phyloP scores from a whole-genome alignment of 1,140 invertebrate species.

The Lasioglossum baleicum region DNA sequence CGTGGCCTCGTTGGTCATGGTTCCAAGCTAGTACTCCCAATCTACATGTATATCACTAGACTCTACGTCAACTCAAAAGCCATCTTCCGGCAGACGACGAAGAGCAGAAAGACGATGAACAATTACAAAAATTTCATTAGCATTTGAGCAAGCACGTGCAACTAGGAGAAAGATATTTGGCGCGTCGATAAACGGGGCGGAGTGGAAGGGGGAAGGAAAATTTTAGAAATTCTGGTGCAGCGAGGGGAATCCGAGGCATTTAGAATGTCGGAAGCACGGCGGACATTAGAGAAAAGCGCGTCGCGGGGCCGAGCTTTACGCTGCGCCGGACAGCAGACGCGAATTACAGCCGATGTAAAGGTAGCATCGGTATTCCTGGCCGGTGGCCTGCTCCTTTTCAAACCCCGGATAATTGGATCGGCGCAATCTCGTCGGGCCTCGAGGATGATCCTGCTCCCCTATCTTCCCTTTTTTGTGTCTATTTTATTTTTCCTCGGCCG shows the following conservation, averaged over 20 bases:
- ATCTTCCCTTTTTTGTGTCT: neutral
- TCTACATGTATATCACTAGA: too few relatives aligned
- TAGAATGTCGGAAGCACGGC: neutral
- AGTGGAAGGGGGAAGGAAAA: too few relatives aligned
- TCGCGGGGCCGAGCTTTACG: neutral
- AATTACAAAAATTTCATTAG: too few relatives aligned
- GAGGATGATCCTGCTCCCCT: neutral
- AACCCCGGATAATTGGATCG: slow-evolving; percentile 32
- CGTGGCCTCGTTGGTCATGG: too few relatives aligned
- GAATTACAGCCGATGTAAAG: slow-evolving; percentile 4
- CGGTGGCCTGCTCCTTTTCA: slow-evolving; percentile 9
- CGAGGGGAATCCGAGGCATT: neutral
- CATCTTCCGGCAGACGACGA: too few relatives aligned
- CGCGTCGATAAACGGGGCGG: too few relatives aligned
- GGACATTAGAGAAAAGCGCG: neutral
- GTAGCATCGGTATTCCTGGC: slow-evolving; percentile 13
- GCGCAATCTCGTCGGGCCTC: slow-evolving; percentile 24
- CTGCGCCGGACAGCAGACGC: neutral
- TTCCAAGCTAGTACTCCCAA: too few relatives aligned
- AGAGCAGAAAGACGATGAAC: too few relatives aligned
- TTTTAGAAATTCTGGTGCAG: too few relatives aligned
- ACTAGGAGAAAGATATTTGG: too few relatives aligned
- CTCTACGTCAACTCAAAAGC: too few relatives aligned
- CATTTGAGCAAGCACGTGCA: too few relatives aligned
- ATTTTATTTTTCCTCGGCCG: neutral